Evolutionary conservation across 2,113 vertebrate genomes (phyloP).

Genomic region (Nipponia nippon): DNA sequence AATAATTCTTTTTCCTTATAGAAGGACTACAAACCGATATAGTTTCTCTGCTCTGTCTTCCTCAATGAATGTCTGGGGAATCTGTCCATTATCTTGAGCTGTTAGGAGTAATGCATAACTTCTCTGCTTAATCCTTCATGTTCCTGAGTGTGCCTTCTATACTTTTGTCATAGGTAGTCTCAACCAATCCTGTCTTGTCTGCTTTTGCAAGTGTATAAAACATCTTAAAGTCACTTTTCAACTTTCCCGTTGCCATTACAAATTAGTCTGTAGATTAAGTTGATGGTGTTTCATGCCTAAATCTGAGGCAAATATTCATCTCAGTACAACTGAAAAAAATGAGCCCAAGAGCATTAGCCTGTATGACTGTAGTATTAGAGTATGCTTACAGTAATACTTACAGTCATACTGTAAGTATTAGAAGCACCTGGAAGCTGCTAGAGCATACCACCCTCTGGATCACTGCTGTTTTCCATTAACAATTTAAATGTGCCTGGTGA

Average conservation of each 20-base stretch:
- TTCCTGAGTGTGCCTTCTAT: not conserved
- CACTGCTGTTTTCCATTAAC: not conserved
- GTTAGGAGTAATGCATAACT: not conserved
- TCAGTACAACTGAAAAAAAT: not conserved
- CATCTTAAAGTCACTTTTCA: not conserved
- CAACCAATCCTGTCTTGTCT: not conserved
- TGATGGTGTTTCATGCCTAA: not conserved
- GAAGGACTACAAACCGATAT: not conserved
- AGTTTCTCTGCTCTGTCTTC: not conserved
- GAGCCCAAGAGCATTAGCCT: not conserved
- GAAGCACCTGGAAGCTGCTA: not conserved
- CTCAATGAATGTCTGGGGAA: not conserved
- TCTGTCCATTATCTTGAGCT: not conserved
- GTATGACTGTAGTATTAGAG: too few species aligned
- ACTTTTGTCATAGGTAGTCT: not conserved
- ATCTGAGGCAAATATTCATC: not conserved
- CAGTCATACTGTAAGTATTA: not conserved
- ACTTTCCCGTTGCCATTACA: accelerated
- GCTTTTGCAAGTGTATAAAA: not conserved
- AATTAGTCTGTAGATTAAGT: not conserved
- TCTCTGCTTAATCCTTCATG: not conserved
- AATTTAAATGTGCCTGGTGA: not conserved
- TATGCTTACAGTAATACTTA: too few species aligned
- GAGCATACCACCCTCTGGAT: not conserved
- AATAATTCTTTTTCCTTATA: not conserved